Conservation (phyloP, 2,888 invertebrate genomes). For the Eumerus sabulonum region DNA sequence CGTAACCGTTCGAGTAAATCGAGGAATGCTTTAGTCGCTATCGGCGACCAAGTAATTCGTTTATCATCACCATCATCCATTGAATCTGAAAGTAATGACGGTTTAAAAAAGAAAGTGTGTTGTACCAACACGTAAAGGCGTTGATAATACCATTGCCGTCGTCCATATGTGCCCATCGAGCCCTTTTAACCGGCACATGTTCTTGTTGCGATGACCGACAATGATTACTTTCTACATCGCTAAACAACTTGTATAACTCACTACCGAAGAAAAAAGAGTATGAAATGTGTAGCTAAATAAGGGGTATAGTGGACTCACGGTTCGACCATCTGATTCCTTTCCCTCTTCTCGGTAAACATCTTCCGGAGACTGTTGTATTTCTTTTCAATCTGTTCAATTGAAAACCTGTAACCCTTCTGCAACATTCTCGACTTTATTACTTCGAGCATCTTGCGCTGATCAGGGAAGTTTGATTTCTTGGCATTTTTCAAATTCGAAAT, state of each 20-base stretch:
- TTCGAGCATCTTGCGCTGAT: conserved; percentile 42
- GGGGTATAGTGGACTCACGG: conserved; percentile 22
- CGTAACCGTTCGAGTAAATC: conserved; percentile 43
- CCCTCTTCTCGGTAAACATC: conserved; percentile 46
- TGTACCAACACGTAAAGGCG: background rate
- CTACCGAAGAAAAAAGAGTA: conserved; percentile 1
- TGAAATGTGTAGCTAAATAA: background rate
- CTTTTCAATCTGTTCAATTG: conserved; percentile 23
- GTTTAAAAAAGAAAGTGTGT: no score
- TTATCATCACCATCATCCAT: conserved; percentile 25
- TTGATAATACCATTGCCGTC: conserved; percentile 27
- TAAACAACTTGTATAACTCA: conserved; percentile 47
- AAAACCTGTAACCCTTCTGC: conserved; percentile 26
- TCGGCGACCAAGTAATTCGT: conserved; percentile 29
- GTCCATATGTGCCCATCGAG: background rate
- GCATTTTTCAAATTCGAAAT: conserved; percentile 51
- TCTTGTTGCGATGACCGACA: background rate
- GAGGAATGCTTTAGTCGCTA: conserved; percentile 31
- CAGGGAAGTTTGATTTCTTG: conserved; percentile 10
- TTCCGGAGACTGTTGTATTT: conserved; percentile 53
- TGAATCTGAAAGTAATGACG: background rate
- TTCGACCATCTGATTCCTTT: conserved; percentile 40
- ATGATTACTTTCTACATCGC: background rate
- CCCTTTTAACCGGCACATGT: conserved; percentile 4
- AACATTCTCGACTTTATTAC: conserved; percentile 39